Evolutionary conservation across 2,888 invertebrate genomes (phyloP), one percentile per base, ranked within the genome.

Genomic region (Stenodera caucasica): DNA sequence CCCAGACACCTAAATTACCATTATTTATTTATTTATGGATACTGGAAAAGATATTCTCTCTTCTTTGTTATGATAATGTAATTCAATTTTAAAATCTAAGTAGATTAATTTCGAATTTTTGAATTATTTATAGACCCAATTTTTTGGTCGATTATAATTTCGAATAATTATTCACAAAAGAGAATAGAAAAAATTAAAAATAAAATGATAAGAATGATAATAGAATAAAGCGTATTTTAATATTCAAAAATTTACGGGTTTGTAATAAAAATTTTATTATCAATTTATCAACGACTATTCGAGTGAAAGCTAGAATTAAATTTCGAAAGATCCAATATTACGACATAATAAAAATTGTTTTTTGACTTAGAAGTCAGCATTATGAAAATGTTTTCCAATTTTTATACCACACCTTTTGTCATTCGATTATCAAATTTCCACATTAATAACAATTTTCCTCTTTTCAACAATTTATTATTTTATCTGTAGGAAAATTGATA

Each of bases 201-300:
- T n/a, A n/a, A n/a, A n/a, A n/a, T n/a, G n/a, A n/a, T n/a, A n/a
- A n/a, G n/a, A n/a, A 26, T 26, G 26, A 26, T 4, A 26, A 4
- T 26, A 4, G 26, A 26, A 26, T 4, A 5, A 55, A 55, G 32
- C 49, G 26, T 21, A 55, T 51, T 58, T 54, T 58, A 58, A 58
- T 58, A 58, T 55, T 55, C 21, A 40, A 50, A 53, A 58, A 50
- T 50, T 58, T 58, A 55, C 18, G 15, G 53, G 50, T 58, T 55
- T 12, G 54, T 35, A 35, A 49, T 58, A 58, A 58, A 56, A 58
- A 50, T 50, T 58, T 58, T 58, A 58, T 54, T 58, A 58, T 54
- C 58, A 58, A 35, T 58, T 58, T 37, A 58, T 58, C 58, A 58
- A 50, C 33, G 55, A 58, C 50, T 58, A 54, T 58, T 51, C 40